phyloP scores from a whole-genome alignment of 2,888 invertebrate genomes.

The Andrena flavipes region DNA sequence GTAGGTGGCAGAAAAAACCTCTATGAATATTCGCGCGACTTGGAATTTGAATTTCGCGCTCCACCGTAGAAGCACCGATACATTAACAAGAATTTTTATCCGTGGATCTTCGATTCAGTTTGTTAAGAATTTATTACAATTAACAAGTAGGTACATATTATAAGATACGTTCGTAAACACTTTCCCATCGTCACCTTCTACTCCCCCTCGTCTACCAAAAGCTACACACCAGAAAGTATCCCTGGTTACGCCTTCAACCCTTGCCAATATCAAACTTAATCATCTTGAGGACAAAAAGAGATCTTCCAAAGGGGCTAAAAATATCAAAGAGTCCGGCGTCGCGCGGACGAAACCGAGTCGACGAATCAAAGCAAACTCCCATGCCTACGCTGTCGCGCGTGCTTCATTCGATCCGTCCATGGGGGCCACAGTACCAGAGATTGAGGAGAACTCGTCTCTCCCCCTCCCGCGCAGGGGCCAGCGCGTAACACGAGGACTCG shows the following conservation, averaged over 20 bases:
- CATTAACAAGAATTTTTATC: not conserved
- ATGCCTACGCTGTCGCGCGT: too few species aligned
- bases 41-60: not conserved
- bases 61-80: not conserved
- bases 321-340: not conserved
- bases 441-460: conserved; percentile 4
- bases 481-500: conserved; percentile 51
- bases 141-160: not conserved
- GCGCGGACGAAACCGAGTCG: not conserved
- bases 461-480: not conserved
- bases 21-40: not conserved
- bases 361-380: not conserved
- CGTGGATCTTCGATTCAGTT: not conserved
- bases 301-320: not conserved
- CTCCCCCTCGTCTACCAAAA: too few species aligned
- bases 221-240: too few species aligned
- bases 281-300: too few species aligned
- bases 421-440: conserved; percentile 1
- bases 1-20: not conserved
- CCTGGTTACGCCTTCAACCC: too few species aligned
- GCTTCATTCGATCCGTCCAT: conserved; percentile 30
- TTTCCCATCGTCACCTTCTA: too few species aligned
- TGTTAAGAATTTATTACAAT: not conserved
- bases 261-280: too few species aligned
- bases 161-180: too few species aligned